phyloP scores from a whole-genome alignment of 92 coral and sea anemone genomes.

The Actinostola sp. region DNA sequence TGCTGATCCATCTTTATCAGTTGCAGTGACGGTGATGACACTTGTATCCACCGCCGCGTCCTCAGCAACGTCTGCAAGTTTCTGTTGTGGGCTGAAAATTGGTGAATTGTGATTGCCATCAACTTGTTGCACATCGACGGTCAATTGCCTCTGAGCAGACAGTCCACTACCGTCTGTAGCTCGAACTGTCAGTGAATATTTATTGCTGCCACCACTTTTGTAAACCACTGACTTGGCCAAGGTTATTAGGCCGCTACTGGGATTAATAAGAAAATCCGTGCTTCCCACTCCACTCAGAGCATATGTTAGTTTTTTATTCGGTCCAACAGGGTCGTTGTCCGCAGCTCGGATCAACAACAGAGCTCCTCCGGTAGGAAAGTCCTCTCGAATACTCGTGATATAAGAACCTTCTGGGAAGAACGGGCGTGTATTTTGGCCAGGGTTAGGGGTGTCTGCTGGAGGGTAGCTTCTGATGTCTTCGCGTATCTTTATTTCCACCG shows the following conservation, averaged over 20 bases:
- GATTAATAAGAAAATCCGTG: slow-evolving; percentile 44
- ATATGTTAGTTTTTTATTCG: slow-evolving; percentile 58
- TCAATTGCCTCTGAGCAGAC: slow-evolving; percentile 32
- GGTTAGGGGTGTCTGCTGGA: slow-evolving; percentile 34
- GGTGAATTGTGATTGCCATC: slow-evolving; percentile 73
- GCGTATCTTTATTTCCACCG: slow-evolving; percentile 38
- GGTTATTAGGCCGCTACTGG: slow-evolving; percentile 65
- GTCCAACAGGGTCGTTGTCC: slow-evolving; percentile 57
- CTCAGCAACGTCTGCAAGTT: slow-evolving; percentile 23
- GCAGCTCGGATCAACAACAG: slow-evolving; percentile 64
- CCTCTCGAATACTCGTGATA: slow-evolving; percentile 70
- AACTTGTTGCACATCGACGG: slow-evolving; percentile 57
- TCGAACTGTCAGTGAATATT: slow-evolving; percentile 36
- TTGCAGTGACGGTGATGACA: slow-evolving; percentile 46
- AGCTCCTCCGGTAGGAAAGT: slow-evolving; percentile 69
- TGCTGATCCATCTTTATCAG: slow-evolving; percentile 49
- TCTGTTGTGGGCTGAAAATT: slow-evolving; percentile 59
- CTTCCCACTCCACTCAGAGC: slow-evolving; percentile 43
- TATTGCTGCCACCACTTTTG: slow-evolving; percentile 17
- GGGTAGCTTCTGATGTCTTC: slow-evolving; percentile 53
- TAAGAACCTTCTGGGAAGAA: slow-evolving; percentile 68
- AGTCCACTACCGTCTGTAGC: slow-evolving; percentile 54
- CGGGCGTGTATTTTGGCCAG: slow-evolving; percentile 55
- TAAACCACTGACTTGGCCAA: slow-evolving; percentile 35
- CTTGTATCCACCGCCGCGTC: slow-evolving; percentile 33